A percentile compares a stretch with the other conserved stretches of the same genome.
Evolutionary conservation across 2,888 invertebrate species (phyloP).

Genomic region (Drosophila nigricruria): DNA sequence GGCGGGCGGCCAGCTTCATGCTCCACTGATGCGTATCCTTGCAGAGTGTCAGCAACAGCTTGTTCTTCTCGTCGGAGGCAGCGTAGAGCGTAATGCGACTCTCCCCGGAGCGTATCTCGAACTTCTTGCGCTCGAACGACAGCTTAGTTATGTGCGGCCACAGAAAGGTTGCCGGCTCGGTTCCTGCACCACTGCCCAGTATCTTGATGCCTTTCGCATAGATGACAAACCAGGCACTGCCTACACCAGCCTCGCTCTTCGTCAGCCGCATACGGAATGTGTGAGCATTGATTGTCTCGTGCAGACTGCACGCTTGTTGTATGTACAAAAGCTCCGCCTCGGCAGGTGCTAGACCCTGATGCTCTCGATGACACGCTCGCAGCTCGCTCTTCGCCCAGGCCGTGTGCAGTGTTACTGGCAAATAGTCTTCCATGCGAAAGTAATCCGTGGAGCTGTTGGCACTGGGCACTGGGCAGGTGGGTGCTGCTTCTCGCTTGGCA

Average conservation of each 20-base stretch:
- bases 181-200: slow-evolving; percentile 87
- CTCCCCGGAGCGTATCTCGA: slow-evolving; percentile 96
- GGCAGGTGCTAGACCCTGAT: slow-evolving; percentile 90
- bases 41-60: slow-evolving; percentile 94
- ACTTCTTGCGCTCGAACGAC: slow-evolving; percentile 98
- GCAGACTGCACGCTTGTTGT: slow-evolving; percentile 93
- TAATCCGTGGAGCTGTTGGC: slow-evolving; percentile 83
- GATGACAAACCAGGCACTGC: slow-evolving; percentile 95
- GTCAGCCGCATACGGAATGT: slow-evolving; percentile 92
- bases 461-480: slow-evolving; percentile 21
- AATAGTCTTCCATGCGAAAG: slow-evolving; percentile 94
- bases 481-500: slow-evolving; percentile 28
- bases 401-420: slow-evolving; percentile 89
- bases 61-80: slow-evolving; percentile 96
- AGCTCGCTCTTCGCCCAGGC: slow-evolving; percentile 86
- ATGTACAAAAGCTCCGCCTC: slow-evolving; percentile 96
- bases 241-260: slow-evolving; percentile 90
- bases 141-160: slow-evolving; percentile 98
- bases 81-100: slow-evolving; percentile 96
- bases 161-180: slow-evolving; percentile 92
- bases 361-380: slow-evolving; percentile 93
- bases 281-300: slow-evolving; percentile 96
- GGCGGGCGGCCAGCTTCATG: slow-evolving; percentile 94
- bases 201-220: slow-evolving; percentile 97
- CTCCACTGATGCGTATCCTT: slow-evolving; percentile 98